Conservation (phyloP, 2,797 vertebrate genomes). For the Tragopan temminckii region DNA sequence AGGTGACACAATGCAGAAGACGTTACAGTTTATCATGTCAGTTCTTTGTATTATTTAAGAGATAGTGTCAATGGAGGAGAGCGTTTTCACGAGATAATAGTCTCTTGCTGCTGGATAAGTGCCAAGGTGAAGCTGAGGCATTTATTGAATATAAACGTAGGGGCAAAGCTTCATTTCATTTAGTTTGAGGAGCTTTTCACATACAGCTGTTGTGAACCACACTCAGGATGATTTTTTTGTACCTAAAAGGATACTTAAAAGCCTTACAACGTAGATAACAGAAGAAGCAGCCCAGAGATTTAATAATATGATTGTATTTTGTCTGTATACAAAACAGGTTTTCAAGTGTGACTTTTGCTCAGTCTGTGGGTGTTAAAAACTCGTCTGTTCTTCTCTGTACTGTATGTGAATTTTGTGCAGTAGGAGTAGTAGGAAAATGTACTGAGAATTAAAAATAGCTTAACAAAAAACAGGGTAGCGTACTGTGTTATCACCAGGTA, state of each 20-base stretch:
- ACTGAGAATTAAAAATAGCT: background rate
- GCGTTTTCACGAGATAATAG: slow-evolving; percentile 58
- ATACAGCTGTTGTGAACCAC: background rate
- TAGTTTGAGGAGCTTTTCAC: background rate
- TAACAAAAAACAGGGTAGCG: background rate
- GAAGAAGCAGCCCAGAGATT: background rate
- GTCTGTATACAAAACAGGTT: background rate
- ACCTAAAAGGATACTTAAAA: background rate
- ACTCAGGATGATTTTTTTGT: background rate
- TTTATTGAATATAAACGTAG: slow-evolving; percentile 36
- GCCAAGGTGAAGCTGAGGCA: slow-evolving; percentile 38
- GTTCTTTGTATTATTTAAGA: slow-evolving; percentile 67
- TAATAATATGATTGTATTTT: background rate
- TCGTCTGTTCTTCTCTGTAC: background rate
- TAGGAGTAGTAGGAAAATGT: background rate
- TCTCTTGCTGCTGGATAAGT: slow-evolving; percentile 58
- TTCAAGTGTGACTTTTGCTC: background rate
- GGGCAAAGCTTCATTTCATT: slow-evolving; percentile 46
- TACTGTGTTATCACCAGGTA: background rate
- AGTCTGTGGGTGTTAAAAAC: background rate
- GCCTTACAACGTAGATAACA: background rate
- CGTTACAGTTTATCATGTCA: slow-evolving; percentile 50
- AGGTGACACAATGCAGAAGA: slow-evolving; percentile 44
- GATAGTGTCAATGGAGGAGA: slow-evolving; percentile 52
- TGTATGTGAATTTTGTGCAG: background rate